Evolutionary conservation across 2,113 vertebrate genomes (phyloP), one percentile per base, ranked within the genome.

Genomic region (Syrrhaptes paradoxus): DNA sequence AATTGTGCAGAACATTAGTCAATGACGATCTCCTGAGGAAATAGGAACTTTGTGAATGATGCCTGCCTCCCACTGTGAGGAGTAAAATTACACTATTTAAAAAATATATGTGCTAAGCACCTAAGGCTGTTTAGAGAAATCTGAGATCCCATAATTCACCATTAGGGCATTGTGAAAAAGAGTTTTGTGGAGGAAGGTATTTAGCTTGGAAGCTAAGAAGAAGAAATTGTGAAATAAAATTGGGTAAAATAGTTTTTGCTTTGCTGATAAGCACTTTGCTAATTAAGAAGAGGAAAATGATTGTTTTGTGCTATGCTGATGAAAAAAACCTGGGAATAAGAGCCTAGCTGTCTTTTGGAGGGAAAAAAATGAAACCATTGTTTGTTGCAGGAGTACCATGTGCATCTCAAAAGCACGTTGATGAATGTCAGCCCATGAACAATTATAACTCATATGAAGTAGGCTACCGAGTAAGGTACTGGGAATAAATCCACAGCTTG

Each of bases 41-140:
- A 84, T 1, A 67, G 26, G 38, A 92, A 81, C 55, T 90, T 95
- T 90, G 74, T 93, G 90, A 95, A 96, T 93, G 92, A 91, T 86
- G 32, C n/a, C 75, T 91, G 38, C 85, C 82, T 91, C 82, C 82
- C 82, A 86, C 59, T 77, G 59, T 62, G 72, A 93, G 43, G 43
- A 88, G 52, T 76, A 83, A 95, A 91, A 83, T 90, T 36, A 55
- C 52, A 71, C 78, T 93, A 25, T 67, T 96, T 85, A 61, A 94
- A 94, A 63, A 78, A 80, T 86, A 55, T 55, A 93, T 45, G 32
- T 84, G 34, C 90, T 88, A 91, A 95, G 52, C 19, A 66, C 26
- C 63, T 78, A 45, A 71, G 51, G 43, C 82, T 88, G n/a, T 86
- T 94, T 45, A 72, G 82, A 94, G 79, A 83, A 76, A 31, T 20